Conservation (phyloP, 2,113 vertebrate species). For the Synodontis membranacea region DNA sequence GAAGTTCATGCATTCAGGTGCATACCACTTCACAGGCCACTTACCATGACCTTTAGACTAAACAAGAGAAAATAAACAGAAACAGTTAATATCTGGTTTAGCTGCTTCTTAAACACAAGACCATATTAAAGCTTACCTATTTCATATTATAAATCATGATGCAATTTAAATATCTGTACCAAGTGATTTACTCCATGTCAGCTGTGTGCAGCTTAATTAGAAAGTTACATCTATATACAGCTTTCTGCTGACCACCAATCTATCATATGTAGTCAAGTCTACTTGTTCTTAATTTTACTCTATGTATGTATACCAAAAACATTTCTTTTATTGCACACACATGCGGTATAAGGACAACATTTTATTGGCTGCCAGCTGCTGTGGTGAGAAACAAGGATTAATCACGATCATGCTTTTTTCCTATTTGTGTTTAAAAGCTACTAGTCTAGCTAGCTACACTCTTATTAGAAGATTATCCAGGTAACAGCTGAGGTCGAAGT, state of each 20-base stretch:
- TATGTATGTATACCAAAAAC: neutral
- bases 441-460: too few relatives aligned
- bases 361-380: too few relatives aligned
- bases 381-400: too few relatives aligned
- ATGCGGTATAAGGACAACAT: too few relatives aligned
- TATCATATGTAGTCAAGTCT: neutral
- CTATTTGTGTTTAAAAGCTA: neutral
- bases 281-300: neutral
- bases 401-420: too few relatives aligned
- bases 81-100: neutral
- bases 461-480: too few relatives aligned
- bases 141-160: neutral
- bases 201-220: neutral
- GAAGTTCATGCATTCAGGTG: constrained; percentile 95
- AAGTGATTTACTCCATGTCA: neutral
- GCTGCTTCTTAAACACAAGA: neutral
- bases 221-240: too few relatives aligned
- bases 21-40: constrained; percentile 98
- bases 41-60: constrained; percentile 92
- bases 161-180: neutral
- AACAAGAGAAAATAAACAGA: constrained; percentile 52
- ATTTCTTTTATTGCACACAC: too few relatives aligned
- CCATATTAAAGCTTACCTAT: neutral
- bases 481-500: too few relatives aligned
- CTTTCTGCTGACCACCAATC: too few relatives aligned